These are phyloP conservation scores for Agrochola macilenta DNA, from an alignment of 2,888 invertebrate species.

Conservation along the genomic window DNA sequence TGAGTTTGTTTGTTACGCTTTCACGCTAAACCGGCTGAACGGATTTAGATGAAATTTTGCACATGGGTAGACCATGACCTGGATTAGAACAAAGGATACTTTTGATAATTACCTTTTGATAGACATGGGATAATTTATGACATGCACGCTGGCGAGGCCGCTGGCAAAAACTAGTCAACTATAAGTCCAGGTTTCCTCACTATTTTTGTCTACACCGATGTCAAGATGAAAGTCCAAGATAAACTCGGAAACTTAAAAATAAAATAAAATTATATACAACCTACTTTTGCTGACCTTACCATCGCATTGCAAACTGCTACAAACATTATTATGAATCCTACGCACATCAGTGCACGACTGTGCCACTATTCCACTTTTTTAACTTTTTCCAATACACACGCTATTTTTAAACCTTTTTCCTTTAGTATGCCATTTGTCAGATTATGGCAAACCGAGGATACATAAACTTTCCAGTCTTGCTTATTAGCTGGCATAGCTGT, in stretches of 20 bases:
- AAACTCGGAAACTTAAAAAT: not conserved
- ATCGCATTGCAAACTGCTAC: conserved; percentile 44
- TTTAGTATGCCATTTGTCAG: conserved; percentile 23
- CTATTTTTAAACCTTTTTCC: conserved; percentile 27
- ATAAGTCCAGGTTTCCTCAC: not conserved
- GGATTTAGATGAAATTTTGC: too few relatives aligned
- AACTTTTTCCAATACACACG: conserved; percentile 53
- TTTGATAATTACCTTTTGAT: too few relatives aligned
- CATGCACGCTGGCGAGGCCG: too few relatives aligned
- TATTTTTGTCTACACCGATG: not conserved
- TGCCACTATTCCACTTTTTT: conserved; percentile 43
- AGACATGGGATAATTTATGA: too few relatives aligned
- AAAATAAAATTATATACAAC: not conserved
- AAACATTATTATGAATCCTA: conserved; percentile 58
- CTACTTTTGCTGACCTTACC: conserved; percentile 45
- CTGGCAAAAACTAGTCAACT: not conserved
- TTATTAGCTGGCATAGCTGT: not conserved
- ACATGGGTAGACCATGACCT: too few relatives aligned
- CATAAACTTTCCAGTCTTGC: not conserved
- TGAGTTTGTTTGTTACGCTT: too few relatives aligned
- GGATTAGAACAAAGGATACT: too few relatives aligned
- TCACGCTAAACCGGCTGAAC: too few relatives aligned
- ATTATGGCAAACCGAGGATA: conserved; percentile 17
- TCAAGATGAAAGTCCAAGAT: not conserved
- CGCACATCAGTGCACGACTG: conserved; percentile 45